Percentiles rank a stretch among this genome's conserved stretches.
These are phyloP conservation scores for Drosophila antonietae DNA, from an alignment of 2,888 invertebrate species.

Conservation along the genomic window DNA sequence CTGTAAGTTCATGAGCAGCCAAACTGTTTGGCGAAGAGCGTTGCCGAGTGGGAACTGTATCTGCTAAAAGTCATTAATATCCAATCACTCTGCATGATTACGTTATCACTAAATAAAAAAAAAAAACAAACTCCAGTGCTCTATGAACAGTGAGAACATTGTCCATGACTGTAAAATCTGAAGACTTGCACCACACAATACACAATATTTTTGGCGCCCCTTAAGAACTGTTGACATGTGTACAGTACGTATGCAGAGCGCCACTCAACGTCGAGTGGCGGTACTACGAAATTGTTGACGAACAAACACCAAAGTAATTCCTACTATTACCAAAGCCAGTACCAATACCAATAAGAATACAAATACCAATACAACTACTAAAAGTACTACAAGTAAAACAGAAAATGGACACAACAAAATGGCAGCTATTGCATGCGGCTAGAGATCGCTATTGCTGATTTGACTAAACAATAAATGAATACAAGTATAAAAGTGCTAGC, in stretches of 20 bases:
- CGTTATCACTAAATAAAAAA: too few relatives aligned
- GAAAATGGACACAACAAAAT: conserved; percentile 42
- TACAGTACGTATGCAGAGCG: conserved; percentile 37
- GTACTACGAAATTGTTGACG: conserved; percentile 43
- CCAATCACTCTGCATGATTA: neutral
- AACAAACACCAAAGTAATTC: conserved; percentile 29
- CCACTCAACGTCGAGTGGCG: conserved; percentile 56
- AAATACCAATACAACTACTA: neutral
- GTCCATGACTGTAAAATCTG: neutral
- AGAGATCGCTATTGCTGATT: conserved; percentile 67
- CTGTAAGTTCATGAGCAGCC: conserved; percentile 12
- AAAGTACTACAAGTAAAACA: neutral
- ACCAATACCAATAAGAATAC: conserved; percentile 1
- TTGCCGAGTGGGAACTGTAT: conserved; percentile 31
- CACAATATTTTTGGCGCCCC: conserved; percentile 50
- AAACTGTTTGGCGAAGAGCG: conserved; percentile 13
- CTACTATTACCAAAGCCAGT: conserved; percentile 12
- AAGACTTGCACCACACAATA: too few relatives aligned
- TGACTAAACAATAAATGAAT: conserved; percentile 74
- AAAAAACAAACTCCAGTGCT: neutral
- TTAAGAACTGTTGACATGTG: conserved; percentile 20
- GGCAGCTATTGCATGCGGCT: conserved; percentile 69
- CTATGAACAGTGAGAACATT: neutral
- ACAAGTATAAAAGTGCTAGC: conserved; percentile 34
- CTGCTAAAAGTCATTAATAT: neutral